Base-by-base conservation (phyloP, 2,797 vertebrate species). In the Strix occidentalis region DNA sequence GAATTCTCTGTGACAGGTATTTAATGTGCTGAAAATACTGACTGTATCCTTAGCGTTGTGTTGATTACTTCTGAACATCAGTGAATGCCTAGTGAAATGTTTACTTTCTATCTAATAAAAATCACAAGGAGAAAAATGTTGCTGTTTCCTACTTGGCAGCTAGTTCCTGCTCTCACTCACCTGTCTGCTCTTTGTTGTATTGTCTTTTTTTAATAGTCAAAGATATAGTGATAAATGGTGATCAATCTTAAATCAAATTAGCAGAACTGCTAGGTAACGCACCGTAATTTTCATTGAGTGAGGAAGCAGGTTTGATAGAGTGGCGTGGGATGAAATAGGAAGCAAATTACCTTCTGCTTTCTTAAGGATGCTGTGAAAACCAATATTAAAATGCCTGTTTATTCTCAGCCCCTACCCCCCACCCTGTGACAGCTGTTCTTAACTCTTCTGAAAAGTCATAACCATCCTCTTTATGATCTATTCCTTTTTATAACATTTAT, bases 351-450 rank as follows among this genome's bases (percentile, higher is more conserved):
- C 69, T 95, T 90, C 94, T 95, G 65, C 94, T 97, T 98, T 96
- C 94, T 96, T 95, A 93, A 93, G 80, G 89, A 65, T 95, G 94
- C 94, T 94, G 96, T 95, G 97, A 94, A 94, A 97, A 96, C 95
- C 94, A 95, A 46, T 93, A 93, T 87, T 95, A 82, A 96, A 93
- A 90, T 86, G 90, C 69, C 56, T 92, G 88, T 92, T 97, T 84
- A 71, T 91, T 95, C 85, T 95, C 91, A 90, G 80, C 89, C 95
- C 89, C 93, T 94, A 79, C 80, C 72, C 95, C 91, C 92, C 23
- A 78, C 89, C 90, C 97, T 88, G 81, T 96, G 96, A 93, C 97
- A 97, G 96, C 97, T 97, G 97, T 97, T 97, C 95, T 92, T 92
- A 92, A 97, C 93, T 96, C 94, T 91, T 95, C 96, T 95, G 94